Percentiles rank a stretch among this genome's conserved stretches.
These are phyloP conservation scores for Glossophaga mutica DNA, from an alignment of 2,797 vertebrate genomes.

Conservation along the genomic window DNA sequence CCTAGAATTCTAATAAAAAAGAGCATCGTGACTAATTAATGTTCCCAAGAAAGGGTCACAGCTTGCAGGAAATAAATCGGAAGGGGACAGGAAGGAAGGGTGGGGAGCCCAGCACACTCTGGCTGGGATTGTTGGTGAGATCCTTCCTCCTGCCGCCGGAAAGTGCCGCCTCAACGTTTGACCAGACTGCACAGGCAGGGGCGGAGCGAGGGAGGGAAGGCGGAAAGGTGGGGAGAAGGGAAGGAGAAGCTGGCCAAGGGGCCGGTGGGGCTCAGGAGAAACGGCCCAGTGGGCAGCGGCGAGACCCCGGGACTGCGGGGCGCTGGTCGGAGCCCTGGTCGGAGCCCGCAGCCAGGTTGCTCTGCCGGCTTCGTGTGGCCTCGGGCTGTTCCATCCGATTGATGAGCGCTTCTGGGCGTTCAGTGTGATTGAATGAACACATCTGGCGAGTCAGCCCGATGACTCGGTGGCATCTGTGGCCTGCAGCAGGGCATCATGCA, in stretches of 20 bases:
- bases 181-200: background rate
- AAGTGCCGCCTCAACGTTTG: background rate
- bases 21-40: conserved; percentile 49
- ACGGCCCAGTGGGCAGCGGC: background rate
- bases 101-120: background rate
- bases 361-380: background rate
- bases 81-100: conserved; percentile 60
- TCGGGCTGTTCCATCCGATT: background rate
- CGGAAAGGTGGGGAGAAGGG: too few species aligned
- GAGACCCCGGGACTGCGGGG: background rate
- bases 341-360: background rate
- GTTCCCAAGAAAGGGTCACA: conserved; percentile 49
- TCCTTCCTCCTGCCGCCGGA: background rate
- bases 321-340: background rate
- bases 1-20: conserved; percentile 64
- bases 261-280: fast-evolving
- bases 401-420: background rate
- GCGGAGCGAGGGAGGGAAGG: background rate
- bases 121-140: background rate
- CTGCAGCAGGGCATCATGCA: background rate
- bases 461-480: background rate
- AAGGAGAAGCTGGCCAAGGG: background rate
- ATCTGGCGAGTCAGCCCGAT: background rate
- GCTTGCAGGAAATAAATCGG: conserved; percentile 64
- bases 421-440: background rate